These are phyloP conservation scores for Orchestes rusci DNA, from an alignment of 2,888 invertebrate species.

Conservation along the genomic window DNA sequence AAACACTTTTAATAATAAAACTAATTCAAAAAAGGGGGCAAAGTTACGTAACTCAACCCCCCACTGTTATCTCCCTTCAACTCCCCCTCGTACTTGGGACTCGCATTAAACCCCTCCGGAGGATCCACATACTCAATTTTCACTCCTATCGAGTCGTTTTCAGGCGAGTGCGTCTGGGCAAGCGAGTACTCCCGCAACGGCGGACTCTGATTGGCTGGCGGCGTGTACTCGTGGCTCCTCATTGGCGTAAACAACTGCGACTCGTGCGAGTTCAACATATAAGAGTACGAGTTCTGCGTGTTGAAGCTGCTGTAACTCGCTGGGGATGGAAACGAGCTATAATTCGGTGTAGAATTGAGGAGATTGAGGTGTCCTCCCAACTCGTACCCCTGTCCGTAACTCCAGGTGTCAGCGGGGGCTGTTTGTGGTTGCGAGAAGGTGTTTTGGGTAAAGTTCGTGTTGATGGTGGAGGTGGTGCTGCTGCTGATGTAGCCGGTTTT, in stretches of 20 bases:
- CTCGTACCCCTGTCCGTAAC: constrained; percentile 67
- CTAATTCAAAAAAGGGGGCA: constrained; percentile 73
- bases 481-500: constrained; percentile 76
- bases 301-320: constrained; percentile 60
- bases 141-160: constrained; percentile 41
- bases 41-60: constrained; percentile 58
- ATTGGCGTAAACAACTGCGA: constrained; percentile 57
- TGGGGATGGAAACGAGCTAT: constrained; percentile 55
- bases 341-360: constrained; percentile 54
- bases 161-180: constrained; percentile 57
- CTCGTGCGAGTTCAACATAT: constrained; percentile 66
- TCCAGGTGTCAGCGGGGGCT: constrained; percentile 68
- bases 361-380: constrained; percentile 67
- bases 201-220: constrained; percentile 53
- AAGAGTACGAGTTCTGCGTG: constrained; percentile 52
- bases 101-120: constrained; percentile 56
- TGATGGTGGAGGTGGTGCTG: constrained; percentile 55
- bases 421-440: constrained; percentile 50
- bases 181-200: constrained; percentile 60
- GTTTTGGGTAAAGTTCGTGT: constrained; percentile 46
- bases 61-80: constrained; percentile 38
- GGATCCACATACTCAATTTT: constrained; percentile 46
- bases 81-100: constrained; percentile 52
- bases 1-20: constrained; percentile 3
- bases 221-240: constrained; percentile 54